Base-by-base conservation (phyloP, 2,888 invertebrate species). In the Chrysolina americana region DNA sequence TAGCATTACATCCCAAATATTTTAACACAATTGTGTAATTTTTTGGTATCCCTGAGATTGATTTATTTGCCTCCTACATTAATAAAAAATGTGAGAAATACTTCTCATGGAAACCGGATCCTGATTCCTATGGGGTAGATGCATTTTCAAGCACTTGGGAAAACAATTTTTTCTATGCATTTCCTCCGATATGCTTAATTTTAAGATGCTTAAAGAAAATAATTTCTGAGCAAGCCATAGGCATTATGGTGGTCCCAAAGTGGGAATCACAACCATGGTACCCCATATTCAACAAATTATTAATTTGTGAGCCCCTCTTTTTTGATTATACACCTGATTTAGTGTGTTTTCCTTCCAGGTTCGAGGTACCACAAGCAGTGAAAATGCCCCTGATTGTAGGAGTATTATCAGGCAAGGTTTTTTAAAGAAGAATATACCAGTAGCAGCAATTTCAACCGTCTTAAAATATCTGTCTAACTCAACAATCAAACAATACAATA, bases 341-440 rank as follows among this genome's bases (percentile, higher is more conserved):
- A 15, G 15, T 71, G n/a, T 53, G 21, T 41, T 71, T 65, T 56
- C 65, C 70, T 64, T 64, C 53, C 41, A 71, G 47, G 71, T 28
- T 13, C 23, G n/a, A 47, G 19, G 17, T 65, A 65, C 44, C 65
- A n/a, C 17, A 41, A 21, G 36, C 36, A 36, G 36, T 36, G 36
- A 41, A n/a, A 13, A 56, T 71, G 53, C 17, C 77, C 73, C 79
- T 83, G 75, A 73, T 81, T 62, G 82, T 75, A 68, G 81, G 78
- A 73, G 76, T 21, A 50, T 77, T 80, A 76, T 83, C 82, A 48
- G 78, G 68, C 56, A 71, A 47, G 79, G 79, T 9, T 82, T 78
- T 48, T 50, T 15, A 9, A 50, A 17, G 44, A 47, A n/a, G n/a
- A n/a, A n/a, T n/a, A n/a, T n/a, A n/a, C n/a, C n/a, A n/a, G n/a